Evolutionary conservation across 2,888 invertebrate species (phyloP).

Genomic region (Tinea trinotella): DNA sequence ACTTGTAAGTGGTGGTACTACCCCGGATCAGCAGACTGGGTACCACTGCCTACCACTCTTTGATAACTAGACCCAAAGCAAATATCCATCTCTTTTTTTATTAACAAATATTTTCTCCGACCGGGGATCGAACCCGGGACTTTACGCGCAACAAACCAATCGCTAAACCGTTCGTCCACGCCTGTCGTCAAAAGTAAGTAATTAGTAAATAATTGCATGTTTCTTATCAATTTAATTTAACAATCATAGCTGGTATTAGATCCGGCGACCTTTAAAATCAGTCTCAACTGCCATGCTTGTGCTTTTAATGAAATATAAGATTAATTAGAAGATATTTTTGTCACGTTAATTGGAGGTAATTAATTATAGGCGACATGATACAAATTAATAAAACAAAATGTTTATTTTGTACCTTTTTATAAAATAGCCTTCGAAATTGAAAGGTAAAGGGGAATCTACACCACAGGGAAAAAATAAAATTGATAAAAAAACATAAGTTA

Average conservation of each 20-base stretch:
- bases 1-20: too few relatives aligned
- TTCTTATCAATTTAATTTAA: not conserved
- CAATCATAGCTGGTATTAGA: not conserved
- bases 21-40: too few relatives aligned
- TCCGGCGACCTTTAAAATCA: conserved; percentile 6
- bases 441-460: not conserved
- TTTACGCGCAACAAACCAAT: too few relatives aligned
- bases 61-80: too few relatives aligned
- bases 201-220: too few relatives aligned
- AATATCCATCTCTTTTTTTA: too few relatives aligned
- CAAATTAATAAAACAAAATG: conserved; percentile 9
- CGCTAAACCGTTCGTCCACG: too few relatives aligned
- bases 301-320: conserved; percentile 8
- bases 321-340: conserved; percentile 18
- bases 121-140: too few relatives aligned
- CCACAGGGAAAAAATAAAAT: not conserved
- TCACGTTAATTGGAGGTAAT: conserved; percentile 14
- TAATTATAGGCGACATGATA: conserved; percentile 14
- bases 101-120: too few relatives aligned
- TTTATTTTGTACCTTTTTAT: not conserved
- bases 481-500: too few relatives aligned
- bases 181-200: too few relatives aligned
- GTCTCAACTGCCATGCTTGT: conserved; percentile 4
- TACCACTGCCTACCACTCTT: too few relatives aligned
- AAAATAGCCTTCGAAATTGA: not conserved